Conservation (phyloP, 1,140 invertebrate species). For the Nymphalis io region DNA sequence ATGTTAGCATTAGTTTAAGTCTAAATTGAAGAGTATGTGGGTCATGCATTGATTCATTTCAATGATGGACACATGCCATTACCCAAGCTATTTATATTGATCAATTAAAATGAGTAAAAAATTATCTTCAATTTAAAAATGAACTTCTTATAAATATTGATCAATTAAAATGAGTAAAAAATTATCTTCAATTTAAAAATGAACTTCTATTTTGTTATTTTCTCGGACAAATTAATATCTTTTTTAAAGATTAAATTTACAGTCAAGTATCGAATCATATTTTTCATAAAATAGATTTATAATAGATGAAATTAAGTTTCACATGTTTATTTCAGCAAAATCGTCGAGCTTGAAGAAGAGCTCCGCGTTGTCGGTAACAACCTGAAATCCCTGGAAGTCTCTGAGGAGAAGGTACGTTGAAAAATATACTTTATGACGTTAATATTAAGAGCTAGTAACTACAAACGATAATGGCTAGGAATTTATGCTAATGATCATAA, state of each 20-base stretch:
- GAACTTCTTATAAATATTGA: too few species aligned
- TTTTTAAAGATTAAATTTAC: too few species aligned
- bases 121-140: neutral
- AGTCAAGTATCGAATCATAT: neutral
- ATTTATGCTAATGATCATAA: constrained; percentile 40
- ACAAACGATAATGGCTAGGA: constrained; percentile 33
- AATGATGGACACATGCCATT: constrained; percentile 19
- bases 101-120: neutral
- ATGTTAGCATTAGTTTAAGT: constrained; percentile 23
- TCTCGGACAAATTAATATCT: too few species aligned
- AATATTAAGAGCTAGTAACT: constrained; percentile 31
- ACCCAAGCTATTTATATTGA: constrained; percentile 15
- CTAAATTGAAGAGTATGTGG: constrained; percentile 31
- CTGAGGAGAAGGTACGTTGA: constrained; percentile 97
- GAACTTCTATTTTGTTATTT: too few species aligned
- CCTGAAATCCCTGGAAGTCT: constrained; percentile 99
- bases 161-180: neutral
- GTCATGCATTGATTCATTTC: constrained; percentile 28
- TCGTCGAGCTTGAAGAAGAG: constrained; percentile 99
- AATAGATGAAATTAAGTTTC: constrained; percentile 57
- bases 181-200: neutral
- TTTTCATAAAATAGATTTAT: neutral
- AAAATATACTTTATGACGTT: constrained; percentile 24
- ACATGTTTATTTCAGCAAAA: constrained; percentile 91
- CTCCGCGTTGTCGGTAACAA: constrained; percentile 99